Base-by-base conservation (phyloP, 2,797 vertebrate species). In the Centropyge bicolor region DNA sequence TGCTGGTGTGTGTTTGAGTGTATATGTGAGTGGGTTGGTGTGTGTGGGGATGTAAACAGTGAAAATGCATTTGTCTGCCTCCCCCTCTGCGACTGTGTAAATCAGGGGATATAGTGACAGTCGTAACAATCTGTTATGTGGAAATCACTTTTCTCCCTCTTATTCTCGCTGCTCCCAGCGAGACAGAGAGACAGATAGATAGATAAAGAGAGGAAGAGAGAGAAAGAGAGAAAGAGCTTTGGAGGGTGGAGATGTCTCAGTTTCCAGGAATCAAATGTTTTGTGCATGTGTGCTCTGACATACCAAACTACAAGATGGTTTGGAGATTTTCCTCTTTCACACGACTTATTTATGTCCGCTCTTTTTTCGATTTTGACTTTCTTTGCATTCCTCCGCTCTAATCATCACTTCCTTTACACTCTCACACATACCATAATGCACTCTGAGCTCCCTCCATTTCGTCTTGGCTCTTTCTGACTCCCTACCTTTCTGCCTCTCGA, bases 61-160 rank as follows among this genome's bases (percentile, higher is more conserved):
- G 80, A 85, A 85, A 89, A 89, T 86, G 87, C 89, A 92, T 92
- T 91, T 92, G 81, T 78, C 81, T 78, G 82, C 76, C 83, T 89
- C 71, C 85, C 81, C 82, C 80, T 82, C 83, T 70, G 86, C 14
- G 72, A 85, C 84, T 86, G 86, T 93, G 88, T 93, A 94, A 94
- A 93, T 91, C 90, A 90, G 86, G 66, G 90, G 89, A 94, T 93
- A 89, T 85, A 86, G 91, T 88, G 92, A 92, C 91, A 91, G 89
- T 78, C 52, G 68, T 93, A 91, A 93, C 89, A 84, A 90, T 89
- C 85, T 90, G 89, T 91, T 91, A 82, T 86, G 85, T 86, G 83
- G 88, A 92, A 94, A 93, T 93, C 82, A 90, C 81, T 91, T 91
- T 89, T 86, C 86, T 86, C 78, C 82, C 89, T 90, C 83, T 91